Percentiles rank a stretch among this genome's conserved stretches.
Evolutionary conservation across 2,113 vertebrate species (phyloP).

Genomic region (Tiliqua scincoides): DNA sequence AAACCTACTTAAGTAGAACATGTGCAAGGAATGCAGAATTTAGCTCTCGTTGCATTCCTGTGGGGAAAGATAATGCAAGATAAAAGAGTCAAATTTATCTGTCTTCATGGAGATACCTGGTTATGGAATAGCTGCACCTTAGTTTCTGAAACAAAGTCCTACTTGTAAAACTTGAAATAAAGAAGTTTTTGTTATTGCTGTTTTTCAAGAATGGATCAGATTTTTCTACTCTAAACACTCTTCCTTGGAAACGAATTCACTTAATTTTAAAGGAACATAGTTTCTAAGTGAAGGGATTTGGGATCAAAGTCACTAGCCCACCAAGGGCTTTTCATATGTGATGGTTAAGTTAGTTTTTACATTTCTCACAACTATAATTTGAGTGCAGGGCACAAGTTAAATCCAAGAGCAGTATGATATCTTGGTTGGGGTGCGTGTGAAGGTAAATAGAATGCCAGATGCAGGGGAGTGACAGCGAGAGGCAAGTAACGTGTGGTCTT

Average conservation of each 20-base stretch:
- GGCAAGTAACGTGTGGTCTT: no score
- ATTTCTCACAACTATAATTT: not conserved
- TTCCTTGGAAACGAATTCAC: not conserved
- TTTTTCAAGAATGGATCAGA: not conserved
- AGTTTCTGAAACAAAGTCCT: not conserved
- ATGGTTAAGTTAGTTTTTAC: not conserved
- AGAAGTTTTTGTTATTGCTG: not conserved
- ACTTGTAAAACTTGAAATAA: not conserved
- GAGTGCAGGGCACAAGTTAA: not conserved
- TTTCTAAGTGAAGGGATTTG: not conserved
- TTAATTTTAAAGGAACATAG: not conserved
- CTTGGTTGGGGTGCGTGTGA: no score
- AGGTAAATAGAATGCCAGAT: no score
- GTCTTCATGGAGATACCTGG: not conserved
- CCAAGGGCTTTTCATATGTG: not conserved
- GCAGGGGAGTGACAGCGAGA: no score
- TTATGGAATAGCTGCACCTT: not conserved
- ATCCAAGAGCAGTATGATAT: no score
- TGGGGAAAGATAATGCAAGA: not conserved
- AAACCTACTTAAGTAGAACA: slow-evolving; percentile 15
- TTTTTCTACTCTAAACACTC: not conserved
- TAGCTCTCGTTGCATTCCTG: not conserved
- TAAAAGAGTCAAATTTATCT: not conserved
- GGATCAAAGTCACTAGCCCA: not conserved
- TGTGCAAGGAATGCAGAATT: not conserved